These are phyloP conservation scores for Amphipyra berbera DNA, from an alignment of 2,888 invertebrate species.

Conservation along the genomic window DNA sequence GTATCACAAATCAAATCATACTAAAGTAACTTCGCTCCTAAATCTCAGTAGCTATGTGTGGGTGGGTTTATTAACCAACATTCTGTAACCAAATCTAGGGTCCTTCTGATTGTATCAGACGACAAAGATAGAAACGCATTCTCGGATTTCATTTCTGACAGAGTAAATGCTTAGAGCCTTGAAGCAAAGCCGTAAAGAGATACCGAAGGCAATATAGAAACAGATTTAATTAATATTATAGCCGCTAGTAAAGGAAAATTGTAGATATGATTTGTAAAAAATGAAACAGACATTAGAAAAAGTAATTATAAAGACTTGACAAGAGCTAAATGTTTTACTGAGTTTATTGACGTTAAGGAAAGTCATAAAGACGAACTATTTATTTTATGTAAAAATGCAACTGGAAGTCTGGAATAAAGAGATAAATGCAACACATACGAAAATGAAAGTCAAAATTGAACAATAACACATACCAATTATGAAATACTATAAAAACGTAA, in stretches of 20 bases:
- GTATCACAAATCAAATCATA: slow-evolving; percentile 39
- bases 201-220: slow-evolving; percentile 40
- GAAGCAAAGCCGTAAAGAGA: slow-evolving; percentile 52
- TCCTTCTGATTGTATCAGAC: slow-evolving; percentile 57
- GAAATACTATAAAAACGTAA: slow-evolving; percentile 23
- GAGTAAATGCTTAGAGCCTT: slow-evolving; percentile 54
- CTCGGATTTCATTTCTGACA: slow-evolving; percentile 56
- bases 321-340: not conserved
- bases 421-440: not conserved
- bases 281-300: not conserved
- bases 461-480: slow-evolving; percentile 8
- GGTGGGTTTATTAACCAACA: slow-evolving; percentile 54
- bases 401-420: no score
- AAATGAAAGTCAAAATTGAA: slow-evolving; percentile 27
- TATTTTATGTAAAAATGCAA: no score
- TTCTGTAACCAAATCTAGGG: slow-evolving; percentile 58
- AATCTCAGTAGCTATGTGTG: slow-evolving; percentile 46
- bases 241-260: slow-evolving; percentile 8
- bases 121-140: slow-evolving; percentile 55
- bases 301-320: not conserved
- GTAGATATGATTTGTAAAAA: slow-evolving; percentile 20
- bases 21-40: slow-evolving; percentile 28
- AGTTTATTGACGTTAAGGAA: not conserved
- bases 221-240: slow-evolving; percentile 46
- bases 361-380: not conserved